Conservation (phyloP, 2,888 invertebrate genomes). For the Dromius quadrimaculatus region DNA sequence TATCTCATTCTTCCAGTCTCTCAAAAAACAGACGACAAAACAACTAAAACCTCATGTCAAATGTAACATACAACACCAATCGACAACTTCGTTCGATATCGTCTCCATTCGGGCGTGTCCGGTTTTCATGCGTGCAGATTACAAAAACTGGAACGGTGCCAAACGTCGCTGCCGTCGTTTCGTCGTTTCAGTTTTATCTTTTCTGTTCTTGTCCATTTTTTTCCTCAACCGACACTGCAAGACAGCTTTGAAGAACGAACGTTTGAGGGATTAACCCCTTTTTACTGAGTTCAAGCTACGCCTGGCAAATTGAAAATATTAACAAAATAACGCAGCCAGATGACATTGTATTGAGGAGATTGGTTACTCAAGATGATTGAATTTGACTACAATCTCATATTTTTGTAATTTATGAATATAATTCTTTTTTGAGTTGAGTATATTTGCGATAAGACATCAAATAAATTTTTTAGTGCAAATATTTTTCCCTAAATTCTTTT, state of each 20-base stretch:
- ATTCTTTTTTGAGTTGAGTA: not conserved
- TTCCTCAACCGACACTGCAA: slow-evolving; percentile 5
- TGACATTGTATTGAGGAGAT: slow-evolving; percentile 12
- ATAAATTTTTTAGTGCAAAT: slow-evolving; percentile 25
- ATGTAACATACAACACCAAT: slow-evolving; percentile 36
- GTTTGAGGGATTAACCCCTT: slow-evolving; percentile 46
- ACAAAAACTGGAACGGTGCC: slow-evolving; percentile 30
- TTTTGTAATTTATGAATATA: too few relatives aligned
- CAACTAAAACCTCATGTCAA: slow-evolving; percentile 30
- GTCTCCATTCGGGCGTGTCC: slow-evolving; percentile 29
- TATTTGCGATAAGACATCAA: slow-evolving; percentile 21
- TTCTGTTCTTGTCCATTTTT: slow-evolving; percentile 23
- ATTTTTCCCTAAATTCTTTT: slow-evolving; percentile 19
- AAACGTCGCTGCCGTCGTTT: slow-evolving; percentile 4
- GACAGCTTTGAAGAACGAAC: slow-evolving; percentile 38
- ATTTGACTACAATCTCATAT: too few relatives aligned
- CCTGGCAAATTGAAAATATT: slow-evolving; percentile 46
- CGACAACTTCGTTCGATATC: slow-evolving; percentile 27
- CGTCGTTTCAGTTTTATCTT: slow-evolving; percentile 32
- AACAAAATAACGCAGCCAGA: slow-evolving; percentile 23
- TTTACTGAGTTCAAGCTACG: slow-evolving; percentile 27
- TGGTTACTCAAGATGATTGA: slow-evolving; percentile 39
- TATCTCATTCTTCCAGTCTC: slow-evolving; percentile 6
- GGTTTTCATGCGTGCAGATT: slow-evolving; percentile 28
- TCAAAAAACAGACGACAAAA: slow-evolving; percentile 26